Conservation (phyloP, 2,797 vertebrate species). For the Eidolon dupreanum region DNA sequence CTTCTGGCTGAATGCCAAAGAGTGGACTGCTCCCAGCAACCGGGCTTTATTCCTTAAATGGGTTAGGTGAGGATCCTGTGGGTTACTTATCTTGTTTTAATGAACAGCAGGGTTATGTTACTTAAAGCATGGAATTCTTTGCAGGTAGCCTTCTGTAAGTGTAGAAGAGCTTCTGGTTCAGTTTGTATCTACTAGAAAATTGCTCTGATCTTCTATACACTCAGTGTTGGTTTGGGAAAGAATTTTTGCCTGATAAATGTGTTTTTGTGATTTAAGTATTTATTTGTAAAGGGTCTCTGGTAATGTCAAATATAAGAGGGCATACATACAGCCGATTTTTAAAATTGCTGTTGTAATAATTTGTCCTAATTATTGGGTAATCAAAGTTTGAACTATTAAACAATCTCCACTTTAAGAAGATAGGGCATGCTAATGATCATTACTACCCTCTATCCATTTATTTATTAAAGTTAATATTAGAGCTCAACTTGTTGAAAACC, state of each 20-base stretch:
- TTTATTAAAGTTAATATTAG: conserved; percentile 38
- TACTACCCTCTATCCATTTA: not conserved
- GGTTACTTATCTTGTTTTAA: conserved; percentile 11
- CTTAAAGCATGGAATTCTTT: not conserved
- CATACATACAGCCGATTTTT: not conserved
- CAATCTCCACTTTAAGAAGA: not conserved
- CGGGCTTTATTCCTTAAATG: not conserved
- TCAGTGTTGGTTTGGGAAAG: not conserved
- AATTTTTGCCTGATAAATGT: not conserved
- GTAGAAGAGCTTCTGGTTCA: not conserved
- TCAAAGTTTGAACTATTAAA: not conserved
- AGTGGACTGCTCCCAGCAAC: not conserved
- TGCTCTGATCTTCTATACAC: not conserved
- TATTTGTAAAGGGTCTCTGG: conserved; percentile 28
- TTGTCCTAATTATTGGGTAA: not conserved
- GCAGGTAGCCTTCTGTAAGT: not conserved
- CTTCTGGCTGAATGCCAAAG: not conserved
- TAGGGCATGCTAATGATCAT: not conserved
- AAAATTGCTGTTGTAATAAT: not conserved
- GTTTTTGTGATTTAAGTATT: conserved; percentile 20
- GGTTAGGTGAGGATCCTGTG: not conserved
- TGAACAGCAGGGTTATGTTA: not conserved
- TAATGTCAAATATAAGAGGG: not conserved
- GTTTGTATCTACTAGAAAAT: not conserved
- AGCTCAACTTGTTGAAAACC: not conserved